Conservation (phyloP, 2,888 invertebrate species). For the Chloroclystis v-ata region DNA sequence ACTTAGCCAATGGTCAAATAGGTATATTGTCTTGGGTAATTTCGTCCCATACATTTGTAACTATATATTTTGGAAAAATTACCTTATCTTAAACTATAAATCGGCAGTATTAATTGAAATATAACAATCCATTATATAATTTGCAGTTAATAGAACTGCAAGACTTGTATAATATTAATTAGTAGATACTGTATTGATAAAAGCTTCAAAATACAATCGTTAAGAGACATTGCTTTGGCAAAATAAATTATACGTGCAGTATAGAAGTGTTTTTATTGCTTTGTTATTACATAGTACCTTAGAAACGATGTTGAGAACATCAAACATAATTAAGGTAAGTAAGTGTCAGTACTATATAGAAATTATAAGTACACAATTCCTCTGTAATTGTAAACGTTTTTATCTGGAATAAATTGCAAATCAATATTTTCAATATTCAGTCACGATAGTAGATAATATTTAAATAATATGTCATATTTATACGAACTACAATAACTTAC, state of each 20-base stretch:
- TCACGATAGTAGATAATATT: conserved; percentile 58
- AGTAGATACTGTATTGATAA: no score
- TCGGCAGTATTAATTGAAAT: no score
- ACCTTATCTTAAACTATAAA: not conserved
- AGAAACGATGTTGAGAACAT: no score
- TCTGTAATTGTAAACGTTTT: not conserved
- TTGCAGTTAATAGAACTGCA: not conserved
- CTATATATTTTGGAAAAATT: not conserved
- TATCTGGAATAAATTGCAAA: not conserved
- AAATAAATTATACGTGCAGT: no score
- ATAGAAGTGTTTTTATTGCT: no score
- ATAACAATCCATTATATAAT: no score
- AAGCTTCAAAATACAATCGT: no score
- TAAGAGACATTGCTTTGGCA: no score
- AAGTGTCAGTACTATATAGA: no score
- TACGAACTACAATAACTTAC: conserved; percentile 63
- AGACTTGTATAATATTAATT: no score
- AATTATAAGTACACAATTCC: not conserved
- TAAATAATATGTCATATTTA: conserved; percentile 48
- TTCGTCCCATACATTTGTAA: conserved; percentile 37
- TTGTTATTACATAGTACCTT: no score
- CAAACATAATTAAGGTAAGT: no score
- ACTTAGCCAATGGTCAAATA: conserved; percentile 55
- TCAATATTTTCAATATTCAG: conserved; percentile 46
- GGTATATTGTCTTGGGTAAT: conserved; percentile 64